Evolutionary conservation across 2,113 vertebrate species (phyloP).

Genomic region (Pelodiscus sinensis): DNA sequence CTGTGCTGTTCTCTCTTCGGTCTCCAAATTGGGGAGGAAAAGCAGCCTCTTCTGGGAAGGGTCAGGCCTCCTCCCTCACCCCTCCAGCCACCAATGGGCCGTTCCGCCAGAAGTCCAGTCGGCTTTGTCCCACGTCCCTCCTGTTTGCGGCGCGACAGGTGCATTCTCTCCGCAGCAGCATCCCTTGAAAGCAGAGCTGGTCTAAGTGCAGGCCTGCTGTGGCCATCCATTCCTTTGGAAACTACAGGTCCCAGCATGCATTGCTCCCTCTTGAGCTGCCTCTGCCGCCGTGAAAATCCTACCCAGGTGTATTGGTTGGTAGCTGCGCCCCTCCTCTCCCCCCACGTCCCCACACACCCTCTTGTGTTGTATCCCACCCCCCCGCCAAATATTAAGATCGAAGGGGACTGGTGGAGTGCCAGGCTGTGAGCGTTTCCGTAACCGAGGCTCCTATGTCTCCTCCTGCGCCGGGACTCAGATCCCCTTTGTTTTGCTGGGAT

Average conservation of each 20-base stretch:
- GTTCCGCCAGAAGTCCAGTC: not conserved
- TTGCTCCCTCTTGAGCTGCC: not conserved
- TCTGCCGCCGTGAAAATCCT: not conserved
- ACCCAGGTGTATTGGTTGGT: not conserved
- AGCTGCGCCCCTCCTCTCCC: not conserved
- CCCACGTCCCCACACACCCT: not conserved
- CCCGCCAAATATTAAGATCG: no score
- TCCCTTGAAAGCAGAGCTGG: not conserved
- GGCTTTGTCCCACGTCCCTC: not conserved
- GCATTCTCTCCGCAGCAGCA: no score
- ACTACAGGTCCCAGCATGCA: not conserved
- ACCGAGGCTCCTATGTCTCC: not conserved
- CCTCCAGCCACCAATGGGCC: not conserved
- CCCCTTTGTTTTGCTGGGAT: not conserved
- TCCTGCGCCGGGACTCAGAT: not conserved
- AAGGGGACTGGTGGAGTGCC: not conserved
- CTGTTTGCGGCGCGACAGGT: not conserved
- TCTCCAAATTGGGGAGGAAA: not conserved
- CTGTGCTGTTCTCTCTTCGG: not conserved
- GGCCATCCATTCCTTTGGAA: no score
- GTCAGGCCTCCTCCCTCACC: not conserved
- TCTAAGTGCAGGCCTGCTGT: not conserved
- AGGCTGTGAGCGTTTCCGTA: not conserved
- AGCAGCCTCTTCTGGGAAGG: not conserved
- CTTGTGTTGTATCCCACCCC: not conserved